Evolutionary conservation across 2,113 vertebrate genomes (phyloP).

Genomic region (Solenodon paradoxus): DNA sequence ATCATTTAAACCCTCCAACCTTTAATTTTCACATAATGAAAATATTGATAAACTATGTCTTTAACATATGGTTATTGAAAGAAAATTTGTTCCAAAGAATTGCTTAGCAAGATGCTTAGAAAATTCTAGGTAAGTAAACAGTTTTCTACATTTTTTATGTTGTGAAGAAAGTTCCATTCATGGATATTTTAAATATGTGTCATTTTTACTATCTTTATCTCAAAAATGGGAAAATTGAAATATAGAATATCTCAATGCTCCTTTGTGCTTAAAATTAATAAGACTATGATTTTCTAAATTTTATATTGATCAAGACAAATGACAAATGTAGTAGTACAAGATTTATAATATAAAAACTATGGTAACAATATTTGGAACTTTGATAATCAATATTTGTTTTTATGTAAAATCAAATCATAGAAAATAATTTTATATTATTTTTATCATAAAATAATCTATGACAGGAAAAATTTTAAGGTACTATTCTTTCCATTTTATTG

Average conservation of each 20-base stretch:
- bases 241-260: neutral
- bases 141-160: neutral
- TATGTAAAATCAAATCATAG: neutral
- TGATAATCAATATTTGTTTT: neutral
- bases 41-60: neutral
- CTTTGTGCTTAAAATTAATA: neutral
- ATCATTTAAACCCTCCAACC: neutral
- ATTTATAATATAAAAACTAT: neutral
- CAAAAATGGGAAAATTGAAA: neutral
- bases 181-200: neutral
- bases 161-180: neutral
- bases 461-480: neutral
- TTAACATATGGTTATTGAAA: neutral
- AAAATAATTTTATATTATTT: neutral
- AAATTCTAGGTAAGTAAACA: neutral
- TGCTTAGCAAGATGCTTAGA: neutral
- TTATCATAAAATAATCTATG: neutral
- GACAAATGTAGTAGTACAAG: neutral
- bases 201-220: neutral
- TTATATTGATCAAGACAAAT: neutral
- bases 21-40: neutral
- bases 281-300: neutral
- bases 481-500: neutral
- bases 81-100: neutral
- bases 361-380: neutral